These are phyloP conservation scores for Pelvicachromis taeniatus DNA, from an alignment of 2,113 vertebrate species.

Conservation along the genomic window DNA sequence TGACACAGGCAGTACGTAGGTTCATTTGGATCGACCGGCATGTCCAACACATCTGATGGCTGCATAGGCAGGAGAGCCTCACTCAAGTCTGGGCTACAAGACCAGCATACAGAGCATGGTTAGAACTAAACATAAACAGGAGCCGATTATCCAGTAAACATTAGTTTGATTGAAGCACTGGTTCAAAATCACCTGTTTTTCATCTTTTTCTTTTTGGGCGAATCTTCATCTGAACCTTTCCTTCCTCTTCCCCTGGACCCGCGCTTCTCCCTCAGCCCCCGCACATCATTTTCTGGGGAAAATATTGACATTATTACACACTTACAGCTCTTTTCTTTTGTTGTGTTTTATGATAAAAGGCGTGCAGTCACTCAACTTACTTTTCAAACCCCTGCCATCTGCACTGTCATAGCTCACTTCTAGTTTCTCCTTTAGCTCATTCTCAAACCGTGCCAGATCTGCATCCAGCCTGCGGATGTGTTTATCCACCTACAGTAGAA, in stretches of 20 bases:
- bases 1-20: conserved; percentile 97
- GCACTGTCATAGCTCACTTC: conserved; percentile 87
- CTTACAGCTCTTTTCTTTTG: not conserved
- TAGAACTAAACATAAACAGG: not conserved
- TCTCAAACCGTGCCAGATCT: conserved; percentile 93
- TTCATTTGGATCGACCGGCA: conserved; percentile 98
- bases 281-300: conserved; percentile 74
- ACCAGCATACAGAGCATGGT: not conserved
- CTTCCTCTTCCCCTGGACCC: conserved; percentile 84
- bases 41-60: conserved; percentile 94
- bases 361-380: conserved; percentile 57
- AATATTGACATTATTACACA: not conserved
- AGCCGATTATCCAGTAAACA: not conserved
- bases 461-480: conserved; percentile 95
- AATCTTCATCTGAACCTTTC: conserved; percentile 89
- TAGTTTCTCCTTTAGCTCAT: conserved; percentile 95
- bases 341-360: not conserved
- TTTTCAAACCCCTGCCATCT: conserved; percentile 80
- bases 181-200: conserved; percentile 80
- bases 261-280: conserved; percentile 86
- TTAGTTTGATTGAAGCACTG: not conserved
- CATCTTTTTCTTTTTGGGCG: conserved; percentile 90
- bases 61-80: conserved; percentile 89
- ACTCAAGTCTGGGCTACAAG: conserved; percentile 80
- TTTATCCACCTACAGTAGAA: conserved; percentile 86